Base-by-base conservation (phyloP, 2,888 invertebrate species). In the Archips crataeganus region DNA sequence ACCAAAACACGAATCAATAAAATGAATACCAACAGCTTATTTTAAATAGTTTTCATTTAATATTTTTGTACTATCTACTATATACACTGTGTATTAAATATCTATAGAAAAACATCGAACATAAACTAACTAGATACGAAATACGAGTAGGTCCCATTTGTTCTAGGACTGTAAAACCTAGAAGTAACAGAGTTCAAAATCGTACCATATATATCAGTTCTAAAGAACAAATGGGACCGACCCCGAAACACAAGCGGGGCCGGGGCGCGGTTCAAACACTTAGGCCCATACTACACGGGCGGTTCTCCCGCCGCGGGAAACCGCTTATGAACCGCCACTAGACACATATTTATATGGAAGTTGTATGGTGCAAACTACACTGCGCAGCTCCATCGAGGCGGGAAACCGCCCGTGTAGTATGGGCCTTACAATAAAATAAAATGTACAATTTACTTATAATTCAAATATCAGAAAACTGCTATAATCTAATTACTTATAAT, bases 21-120 rank as follows among this genome's bases (percentile, higher is more conserved):
- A 57, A 42, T 54, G 32, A 54, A 57, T 32, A 11, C 32, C 32
- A 11, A 32, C 32, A 57, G 57, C 11, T 4, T 71, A 79, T 85
- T 86, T 89, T 83, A 81, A 88, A 87, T 85, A 84, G 84, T 89
- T 89, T 90, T 90, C 86, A 86, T 93, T 93, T 91, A 90, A 91
- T 92, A 91, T 90, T 93, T 91, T 93, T 93, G 92, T 94, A 93
- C 93, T 93, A 94, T 93, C 93, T 93, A 93, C 88, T 93, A 93
- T 94, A 88, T 93, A 93, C 93, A 94, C 80, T 79, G 89, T 91
- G 92, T 90, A 89, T 90, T 91, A 91, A 88, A 92, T 90, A 91
- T 92, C 87, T 92, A 88, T 87, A 88, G 86, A 90, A 91, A 85
- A 87, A 71, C 71, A 74, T 75, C 71, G 67, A 70, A 71, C 66